A percentile compares a stretch with the other conserved stretches of the same genome.
Conservation (phyloP, 2,888 invertebrate genomes). For the Opisthograptis luteolata region DNA sequence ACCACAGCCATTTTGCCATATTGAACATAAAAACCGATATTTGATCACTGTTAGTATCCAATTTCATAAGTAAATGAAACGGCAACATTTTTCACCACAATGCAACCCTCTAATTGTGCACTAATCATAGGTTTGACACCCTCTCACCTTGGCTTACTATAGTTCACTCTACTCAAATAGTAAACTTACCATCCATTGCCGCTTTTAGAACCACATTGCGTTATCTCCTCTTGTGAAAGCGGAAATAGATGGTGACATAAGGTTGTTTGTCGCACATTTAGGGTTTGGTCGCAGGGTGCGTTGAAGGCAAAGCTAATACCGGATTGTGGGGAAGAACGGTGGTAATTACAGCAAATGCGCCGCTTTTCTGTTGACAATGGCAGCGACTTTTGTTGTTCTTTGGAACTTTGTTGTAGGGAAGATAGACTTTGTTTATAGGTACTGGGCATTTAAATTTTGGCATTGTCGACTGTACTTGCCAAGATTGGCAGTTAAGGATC, state of each 20-base stretch:
- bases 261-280: constrained; percentile 8
- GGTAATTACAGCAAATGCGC: constrained; percentile 79
- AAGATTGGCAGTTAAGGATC: constrained; percentile 1
- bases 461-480: not conserved
- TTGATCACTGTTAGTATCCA: constrained; percentile 31
- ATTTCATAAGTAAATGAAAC: constrained; percentile 46
- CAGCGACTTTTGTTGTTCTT: constrained; percentile 31
- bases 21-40: constrained; percentile 35
- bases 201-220: not conserved
- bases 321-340: constrained; percentile 68
- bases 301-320: constrained; percentile 68
- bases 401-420: constrained; percentile 10
- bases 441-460: too few relatives aligned
- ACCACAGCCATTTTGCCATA: too few relatives aligned
- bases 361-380: constrained; percentile 70
- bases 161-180: not conserved
- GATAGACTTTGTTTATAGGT: not conserved
- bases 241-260: constrained; percentile 42
- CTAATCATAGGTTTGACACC: constrained; percentile 81
- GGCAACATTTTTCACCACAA: constrained; percentile 63
- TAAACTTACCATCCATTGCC: constrained; percentile 40
- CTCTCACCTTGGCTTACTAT: constrained; percentile 41
- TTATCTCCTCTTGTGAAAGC: not conserved
- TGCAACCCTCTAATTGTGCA: constrained; percentile 71
- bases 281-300: constrained; percentile 44